Evolutionary conservation across 1,140 invertebrate species (phyloP), one percentile per base, ranked within the genome.

Genomic region (Drosophila erecta): DNA sequence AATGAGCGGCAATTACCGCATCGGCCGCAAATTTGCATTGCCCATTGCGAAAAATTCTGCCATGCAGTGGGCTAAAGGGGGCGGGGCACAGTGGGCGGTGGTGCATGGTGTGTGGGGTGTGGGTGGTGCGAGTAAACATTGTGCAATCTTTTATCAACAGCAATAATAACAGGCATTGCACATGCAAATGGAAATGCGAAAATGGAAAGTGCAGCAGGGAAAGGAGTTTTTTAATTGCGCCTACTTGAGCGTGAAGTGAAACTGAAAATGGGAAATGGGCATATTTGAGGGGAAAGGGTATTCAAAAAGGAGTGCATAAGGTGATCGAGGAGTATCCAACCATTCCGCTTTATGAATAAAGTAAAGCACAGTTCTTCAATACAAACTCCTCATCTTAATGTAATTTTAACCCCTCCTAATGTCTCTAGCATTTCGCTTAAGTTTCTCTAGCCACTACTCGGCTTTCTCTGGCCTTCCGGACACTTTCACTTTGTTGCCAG

Each of bases 1-100:
- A 87, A 87, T 87, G 83, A 87, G 83, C 83, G 83, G 83, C 83
- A 87, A 87, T 87, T 87, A 87, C 83, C 83, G 83, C 83, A 87
- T 76, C 56, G 84, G 83, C 84, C 83, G 84, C 84, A 87, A 70
- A 87, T 87, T 87, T 87, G 83, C 76, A 87, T 87, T 87, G 85
- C 78, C 78, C 70, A 87, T 58, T 87, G 81, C 61, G 81, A 86
- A 84, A 75, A 86, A 87, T 86, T 83, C 81, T 87, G 81, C 74
- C 69, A 59, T 66, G 27, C 27, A 4, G 24, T 15, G 46, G 46
- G 24, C 10, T 30, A 30, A 62, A 59, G 22, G 33, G 43, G 54
- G 20, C 35, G 43, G 37, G 27, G 27, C 27, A 2, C 27, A 30
- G 27, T 8, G 30, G 30, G 30, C 27, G 27, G 22, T 10, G 14